phyloP scores from a whole-genome alignment of 2,113 vertebrate species.

The Scalopus aquaticus region DNA sequence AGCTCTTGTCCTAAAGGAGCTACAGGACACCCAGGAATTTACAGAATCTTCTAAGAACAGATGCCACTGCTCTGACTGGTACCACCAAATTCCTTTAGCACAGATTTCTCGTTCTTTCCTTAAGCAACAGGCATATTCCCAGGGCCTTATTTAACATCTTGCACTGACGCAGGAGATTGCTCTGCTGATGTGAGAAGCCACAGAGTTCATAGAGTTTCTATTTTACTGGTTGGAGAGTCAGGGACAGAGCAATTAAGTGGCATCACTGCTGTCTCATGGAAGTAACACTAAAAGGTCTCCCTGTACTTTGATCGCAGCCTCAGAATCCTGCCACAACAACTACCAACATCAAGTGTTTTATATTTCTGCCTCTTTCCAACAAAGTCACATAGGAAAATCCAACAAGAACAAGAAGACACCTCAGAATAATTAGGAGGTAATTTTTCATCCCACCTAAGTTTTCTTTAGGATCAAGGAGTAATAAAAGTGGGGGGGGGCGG shows the following conservation, averaged over 20 bases:
- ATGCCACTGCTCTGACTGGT: not conserved
- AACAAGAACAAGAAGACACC: not conserved
- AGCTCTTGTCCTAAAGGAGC: not conserved
- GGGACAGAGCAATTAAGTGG: not conserved
- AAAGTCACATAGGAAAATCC: not conserved
- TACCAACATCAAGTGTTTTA: not conserved
- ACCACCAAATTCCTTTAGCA: not conserved
- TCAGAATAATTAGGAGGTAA: not conserved
- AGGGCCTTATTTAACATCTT: not conserved
- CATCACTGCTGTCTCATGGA: not conserved
- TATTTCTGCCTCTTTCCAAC: not conserved
- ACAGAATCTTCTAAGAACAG: not conserved
- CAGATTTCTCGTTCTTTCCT: not conserved
- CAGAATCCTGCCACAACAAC: not conserved
- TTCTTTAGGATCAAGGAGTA: not conserved
- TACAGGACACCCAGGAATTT: not conserved
- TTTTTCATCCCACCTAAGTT: not conserved
- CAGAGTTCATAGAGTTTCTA: not conserved
- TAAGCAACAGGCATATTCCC: not conserved
- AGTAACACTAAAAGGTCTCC: not conserved
- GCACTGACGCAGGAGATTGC: not conserved
- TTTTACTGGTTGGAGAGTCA: not conserved
- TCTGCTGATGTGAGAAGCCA: not conserved
- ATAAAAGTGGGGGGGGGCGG: not conserved
- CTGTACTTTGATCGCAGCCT: not conserved